Percentiles rank a stretch among this genome's conserved stretches.
Conservation (phyloP, 2,113 vertebrate species). For the Ameiurus melas region DNA sequence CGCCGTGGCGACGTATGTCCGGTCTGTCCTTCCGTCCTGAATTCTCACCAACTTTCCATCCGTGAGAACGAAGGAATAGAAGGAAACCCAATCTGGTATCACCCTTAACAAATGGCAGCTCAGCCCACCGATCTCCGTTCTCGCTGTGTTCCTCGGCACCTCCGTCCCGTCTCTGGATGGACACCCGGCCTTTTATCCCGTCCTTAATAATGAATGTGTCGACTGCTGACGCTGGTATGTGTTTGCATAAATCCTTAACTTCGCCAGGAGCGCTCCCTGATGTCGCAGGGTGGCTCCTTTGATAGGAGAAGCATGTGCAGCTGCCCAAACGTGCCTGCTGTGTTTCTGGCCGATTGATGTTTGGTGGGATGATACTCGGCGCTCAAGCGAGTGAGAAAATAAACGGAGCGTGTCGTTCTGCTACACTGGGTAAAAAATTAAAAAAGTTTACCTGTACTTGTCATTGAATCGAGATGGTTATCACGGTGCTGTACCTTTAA, state of each 20-base stretch:
- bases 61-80: neutral
- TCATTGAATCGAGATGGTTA: neutral
- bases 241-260: slow-evolving; percentile 55
- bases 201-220: slow-evolving; percentile 51
- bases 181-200: slow-evolving; percentile 37
- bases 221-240: slow-evolving; percentile 48
- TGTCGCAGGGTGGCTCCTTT: slow-evolving; percentile 45
- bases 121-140: slow-evolving; percentile 22
- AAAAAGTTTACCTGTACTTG: neutral
- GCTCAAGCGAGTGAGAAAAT: neutral
- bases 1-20: neutral
- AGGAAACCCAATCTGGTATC: neutral
- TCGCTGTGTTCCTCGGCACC: slow-evolving; percentile 29
- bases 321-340: slow-evolving; percentile 28
- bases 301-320: slow-evolving; percentile 39
- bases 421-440: neutral
- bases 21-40: neutral
- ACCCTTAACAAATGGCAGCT: neutral
- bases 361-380: slow-evolving; percentile 20
- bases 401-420: neutral
- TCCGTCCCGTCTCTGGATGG: slow-evolving; percentile 37
- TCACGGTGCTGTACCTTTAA: neutral
- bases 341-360: slow-evolving; percentile 11
- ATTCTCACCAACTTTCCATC: neutral
- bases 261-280: slow-evolving; percentile 37